These are phyloP conservation scores for Gila robusta DNA, from an alignment of 2,797 vertebrate genomes.

Conservation along the genomic window DNA sequence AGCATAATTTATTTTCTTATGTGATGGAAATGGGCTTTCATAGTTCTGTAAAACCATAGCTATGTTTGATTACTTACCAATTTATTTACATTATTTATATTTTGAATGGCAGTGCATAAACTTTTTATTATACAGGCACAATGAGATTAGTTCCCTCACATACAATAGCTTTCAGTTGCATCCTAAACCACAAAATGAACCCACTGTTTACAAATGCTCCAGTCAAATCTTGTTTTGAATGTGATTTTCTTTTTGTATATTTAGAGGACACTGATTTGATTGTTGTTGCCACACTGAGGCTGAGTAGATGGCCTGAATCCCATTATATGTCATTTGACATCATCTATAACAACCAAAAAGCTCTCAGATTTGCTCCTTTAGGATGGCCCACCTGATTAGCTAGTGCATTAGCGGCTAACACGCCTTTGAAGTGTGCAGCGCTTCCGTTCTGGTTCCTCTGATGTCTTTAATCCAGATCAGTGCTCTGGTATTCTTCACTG, in stretches of 20 bases:
- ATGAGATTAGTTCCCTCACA: neutral
- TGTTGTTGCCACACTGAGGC: slow-evolving; percentile 31
- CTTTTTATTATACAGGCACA: neutral
- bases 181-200: neutral
- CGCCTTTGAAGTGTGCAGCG: slow-evolving; percentile 54
- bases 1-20: neutral
- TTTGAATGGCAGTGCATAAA: neutral
- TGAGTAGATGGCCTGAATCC: slow-evolving; percentile 50
- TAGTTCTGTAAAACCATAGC: neutral
- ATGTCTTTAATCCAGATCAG: slow-evolving; percentile 36
- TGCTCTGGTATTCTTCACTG: slow-evolving; percentile 33
- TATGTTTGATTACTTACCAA: neutral
- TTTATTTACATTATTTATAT: neutral
- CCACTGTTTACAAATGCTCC: neutral
- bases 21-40: neutral
- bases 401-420: slow-evolving; percentile 53
- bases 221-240: slow-evolving; percentile 19
- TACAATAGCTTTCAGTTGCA: neutral
- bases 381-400: slow-evolving; percentile 41
- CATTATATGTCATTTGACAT: slow-evolving; percentile 57
- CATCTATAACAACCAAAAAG: slow-evolving; percentile 41
- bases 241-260: slow-evolving; percentile 17
- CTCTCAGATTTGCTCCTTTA: slow-evolving; percentile 29
- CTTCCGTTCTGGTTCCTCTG: slow-evolving; percentile 36
- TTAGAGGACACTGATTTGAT: slow-evolving; percentile 57